Evolutionary conservation across 2,113 vertebrate species (phyloP).

Genomic region (Coreoperca whiteheadi): DNA sequence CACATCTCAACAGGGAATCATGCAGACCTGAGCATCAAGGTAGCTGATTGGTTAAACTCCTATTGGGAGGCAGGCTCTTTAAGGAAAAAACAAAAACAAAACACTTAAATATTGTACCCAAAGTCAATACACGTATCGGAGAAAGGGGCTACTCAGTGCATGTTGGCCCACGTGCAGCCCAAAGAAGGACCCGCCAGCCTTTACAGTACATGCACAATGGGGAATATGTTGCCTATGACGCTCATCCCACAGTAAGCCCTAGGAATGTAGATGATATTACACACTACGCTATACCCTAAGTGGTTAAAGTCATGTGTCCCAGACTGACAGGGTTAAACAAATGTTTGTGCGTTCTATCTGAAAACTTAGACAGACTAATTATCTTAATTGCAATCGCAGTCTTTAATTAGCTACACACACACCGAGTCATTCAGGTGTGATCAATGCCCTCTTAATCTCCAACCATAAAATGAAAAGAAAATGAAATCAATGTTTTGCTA

Average conservation of each 20-base stretch:
- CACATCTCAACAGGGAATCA: background rate
- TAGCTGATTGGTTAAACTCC: background rate
- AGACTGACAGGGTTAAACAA: constrained; percentile 64
- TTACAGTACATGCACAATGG: background rate
- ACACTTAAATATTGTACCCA: background rate
- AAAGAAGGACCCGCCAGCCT: background rate
- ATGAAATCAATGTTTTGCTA: constrained; percentile 80
- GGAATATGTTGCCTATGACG: background rate
- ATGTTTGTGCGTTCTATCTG: constrained; percentile 59
- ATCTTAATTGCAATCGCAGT: constrained; percentile 82
- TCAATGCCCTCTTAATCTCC: constrained; percentile 78
- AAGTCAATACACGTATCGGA: background rate
- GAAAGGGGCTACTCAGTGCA: too few relatives aligned
- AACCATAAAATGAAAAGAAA: constrained; percentile 76
- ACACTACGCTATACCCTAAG: background rate
- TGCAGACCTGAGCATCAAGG: background rate
- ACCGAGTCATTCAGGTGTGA: constrained; percentile 77
- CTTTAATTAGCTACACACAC: constrained; percentile 77
- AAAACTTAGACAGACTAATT: constrained; percentile 70
- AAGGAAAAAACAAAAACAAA: background rate
- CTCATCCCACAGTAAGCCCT: background rate
- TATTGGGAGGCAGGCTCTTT: background rate
- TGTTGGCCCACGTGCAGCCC: background rate
- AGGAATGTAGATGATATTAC: background rate
- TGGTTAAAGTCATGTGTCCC: constrained; percentile 29